Conservation (phyloP, 2,797 vertebrate genomes). For the Amblyopsis hoosieri region DNA sequence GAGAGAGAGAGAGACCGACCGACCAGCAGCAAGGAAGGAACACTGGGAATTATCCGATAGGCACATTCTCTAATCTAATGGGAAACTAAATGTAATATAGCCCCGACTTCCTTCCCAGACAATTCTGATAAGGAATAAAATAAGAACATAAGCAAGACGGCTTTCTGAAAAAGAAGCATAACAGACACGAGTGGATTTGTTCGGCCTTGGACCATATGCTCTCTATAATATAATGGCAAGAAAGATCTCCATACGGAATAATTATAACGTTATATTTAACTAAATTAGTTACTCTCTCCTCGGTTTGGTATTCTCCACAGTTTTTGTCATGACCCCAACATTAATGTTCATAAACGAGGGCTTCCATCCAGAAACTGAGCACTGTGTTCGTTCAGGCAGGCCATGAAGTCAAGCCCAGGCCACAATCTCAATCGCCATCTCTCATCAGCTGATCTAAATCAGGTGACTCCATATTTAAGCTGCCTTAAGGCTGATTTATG, state of each 20-base stretch:
- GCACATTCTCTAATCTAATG: slow-evolving; percentile 48
- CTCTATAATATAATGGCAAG: slow-evolving; percentile 39
- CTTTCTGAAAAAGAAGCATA: slow-evolving; percentile 24
- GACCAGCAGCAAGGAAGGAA: slow-evolving; percentile 6
- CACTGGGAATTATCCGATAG: slow-evolving; percentile 33
- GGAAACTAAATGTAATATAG: slow-evolving; percentile 55
- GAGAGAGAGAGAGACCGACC: slow-evolving; percentile 16
- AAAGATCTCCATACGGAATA: slow-evolving; percentile 35
- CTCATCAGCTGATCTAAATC: too few species aligned
- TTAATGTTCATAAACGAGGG: slow-evolving; percentile 8
- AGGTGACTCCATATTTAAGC: too few species aligned
- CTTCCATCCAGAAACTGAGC: slow-evolving; percentile 21
- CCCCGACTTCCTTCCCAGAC: slow-evolving; percentile 30
- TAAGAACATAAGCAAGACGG: slow-evolving; percentile 2
- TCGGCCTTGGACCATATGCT: slow-evolving; percentile 18
- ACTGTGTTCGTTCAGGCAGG: too few species aligned
- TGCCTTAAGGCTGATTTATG: too few species aligned
- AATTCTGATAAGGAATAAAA: slow-evolving; percentile 30
- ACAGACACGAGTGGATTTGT: slow-evolving; percentile 4
- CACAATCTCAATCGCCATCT: too few species aligned
- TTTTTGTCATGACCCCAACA: slow-evolving; percentile 36
- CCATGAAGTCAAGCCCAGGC: too few species aligned
- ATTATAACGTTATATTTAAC: slow-evolving; percentile 29
- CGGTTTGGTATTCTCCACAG: slow-evolving; percentile 18
- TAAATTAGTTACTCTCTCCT: slow-evolving; percentile 23